Evolutionary conservation across 2,113 vertebrate species (phyloP), one percentile per base, ranked within the genome.

Genomic region (Orycteropus afer): DNA sequence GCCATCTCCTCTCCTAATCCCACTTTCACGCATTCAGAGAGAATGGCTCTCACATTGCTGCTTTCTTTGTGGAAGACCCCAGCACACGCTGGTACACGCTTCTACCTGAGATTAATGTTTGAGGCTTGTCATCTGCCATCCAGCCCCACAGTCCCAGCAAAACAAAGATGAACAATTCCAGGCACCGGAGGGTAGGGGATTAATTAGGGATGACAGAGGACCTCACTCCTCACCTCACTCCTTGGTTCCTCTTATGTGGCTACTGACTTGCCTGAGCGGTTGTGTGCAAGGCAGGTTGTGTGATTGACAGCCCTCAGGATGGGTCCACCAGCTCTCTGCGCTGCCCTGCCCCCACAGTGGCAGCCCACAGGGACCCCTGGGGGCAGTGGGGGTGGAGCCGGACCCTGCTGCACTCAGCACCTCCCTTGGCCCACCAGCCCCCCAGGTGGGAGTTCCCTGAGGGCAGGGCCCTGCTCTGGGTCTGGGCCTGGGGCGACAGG

Each of bases 121-220:
- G 97, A 97, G 97, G 95, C 74, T 8, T 94, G 90, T 85, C 89
- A 25, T 94, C 97, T 94, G 92, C 97, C 94, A 95, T 96, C 96
- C 86, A 93, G 90, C 13, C 11, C 59, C 7, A 49, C 94, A 96
- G 97, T 95, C 95, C 96, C 93, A 45, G 61, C 67, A 94, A 97
- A 96, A 98, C 95, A 98, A 97, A 97, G 98, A 97, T 81, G 91
- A 90, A 96, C 67, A 89, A 83, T 79, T 96, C 96, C 0, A 55
- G 84, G 29, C 85, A 3, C 81, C 71, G 45, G 49, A 93, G 96
- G 90, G 45, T 29, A 74, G 82, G 90, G 91, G 78, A 86, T 95
- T 95, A 96, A 90, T 96, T 96, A 97, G 96, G 97, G 96, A 61
- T 80, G 93, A 96, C 90, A 95, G 76, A 95, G 92, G 96, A 59